Percentiles rank a stretch among this genome's conserved stretches.
Evolutionary conservation across 2,888 invertebrate species (phyloP).

Genomic region (Kryphioiulus occultus): DNA sequence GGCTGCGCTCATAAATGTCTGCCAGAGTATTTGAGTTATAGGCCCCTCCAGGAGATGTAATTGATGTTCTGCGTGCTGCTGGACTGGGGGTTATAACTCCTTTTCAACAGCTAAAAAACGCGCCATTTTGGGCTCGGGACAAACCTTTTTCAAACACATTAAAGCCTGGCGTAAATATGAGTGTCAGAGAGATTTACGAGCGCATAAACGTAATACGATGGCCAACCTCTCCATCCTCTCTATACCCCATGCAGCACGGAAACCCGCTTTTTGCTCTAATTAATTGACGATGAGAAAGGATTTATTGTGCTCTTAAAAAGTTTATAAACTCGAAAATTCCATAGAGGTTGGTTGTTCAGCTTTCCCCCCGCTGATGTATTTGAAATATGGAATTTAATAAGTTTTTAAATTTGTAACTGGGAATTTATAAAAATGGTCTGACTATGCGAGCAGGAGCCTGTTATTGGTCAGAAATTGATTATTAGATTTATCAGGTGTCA

Average conservation of each 20-base stretch:
- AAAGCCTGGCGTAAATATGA: neutral
- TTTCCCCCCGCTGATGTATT: neutral
- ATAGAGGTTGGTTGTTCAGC: neutral
- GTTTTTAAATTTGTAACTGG: too few species aligned
- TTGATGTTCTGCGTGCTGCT: neutral
- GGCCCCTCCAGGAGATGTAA: neutral
- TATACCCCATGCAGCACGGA: neutral
- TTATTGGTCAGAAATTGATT: too few species aligned
- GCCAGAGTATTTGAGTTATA: neutral
- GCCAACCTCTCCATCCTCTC: neutral
- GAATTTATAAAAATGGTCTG: too few species aligned
- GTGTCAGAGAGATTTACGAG: neutral
- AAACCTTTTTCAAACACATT: conserved; percentile 10
- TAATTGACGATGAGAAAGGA: neutral
- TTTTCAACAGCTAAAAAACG: neutral
- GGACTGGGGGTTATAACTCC: neutral
- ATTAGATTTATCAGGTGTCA: too few species aligned
- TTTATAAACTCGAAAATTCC: neutral
- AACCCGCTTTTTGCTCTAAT: neutral
- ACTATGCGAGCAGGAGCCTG: too few species aligned
- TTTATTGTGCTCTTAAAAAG: neutral
- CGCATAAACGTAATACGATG: neutral
- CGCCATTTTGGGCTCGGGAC: conserved; percentile 16
- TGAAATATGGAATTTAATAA: neutral
- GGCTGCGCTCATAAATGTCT: conserved; percentile 16